A percentile compares a stretch with the other conserved stretches of the same genome.
phyloP scores from a whole-genome alignment of 1,140 invertebrate genomes.

The Pseudomyrmex flavicornis region DNA sequence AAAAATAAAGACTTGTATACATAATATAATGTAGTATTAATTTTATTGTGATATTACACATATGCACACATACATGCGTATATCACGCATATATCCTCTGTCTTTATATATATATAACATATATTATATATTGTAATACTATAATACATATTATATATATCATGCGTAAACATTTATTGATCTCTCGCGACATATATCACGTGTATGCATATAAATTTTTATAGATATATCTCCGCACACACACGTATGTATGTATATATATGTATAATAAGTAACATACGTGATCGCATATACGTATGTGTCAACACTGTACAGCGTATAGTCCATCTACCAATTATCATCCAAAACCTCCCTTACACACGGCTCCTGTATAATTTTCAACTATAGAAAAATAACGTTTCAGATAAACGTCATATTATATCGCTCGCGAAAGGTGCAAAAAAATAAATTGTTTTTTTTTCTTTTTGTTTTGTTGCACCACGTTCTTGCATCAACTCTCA shows the following conservation, averaged over 20 bases:
- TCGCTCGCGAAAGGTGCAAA: slow-evolving; percentile 24
- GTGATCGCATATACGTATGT: slow-evolving; percentile 37
- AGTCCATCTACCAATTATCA: slow-evolving; percentile 45
- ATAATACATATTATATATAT: too few species aligned
- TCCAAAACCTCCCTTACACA: slow-evolving; percentile 19
- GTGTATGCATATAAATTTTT: not conserved
- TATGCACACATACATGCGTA: slow-evolving; percentile 58
- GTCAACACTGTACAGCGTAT: slow-evolving; percentile 53
- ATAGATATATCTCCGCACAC: not conserved
- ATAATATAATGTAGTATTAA: slow-evolving; percentile 50
- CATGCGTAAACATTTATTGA: not conserved
- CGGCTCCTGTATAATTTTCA: slow-evolving; percentile 18
- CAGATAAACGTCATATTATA: slow-evolving; percentile 36
- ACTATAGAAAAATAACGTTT: slow-evolving; percentile 61
- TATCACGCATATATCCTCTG: not conserved
- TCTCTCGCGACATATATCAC: not conserved
- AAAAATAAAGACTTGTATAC: not conserved
- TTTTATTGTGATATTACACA: slow-evolving; percentile 60
- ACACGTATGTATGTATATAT: slow-evolving; percentile 48
- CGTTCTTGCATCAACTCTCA: slow-evolving; percentile 5
- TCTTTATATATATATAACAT: too few species aligned
- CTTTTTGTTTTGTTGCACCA: not conserved
- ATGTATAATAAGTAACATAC: slow-evolving; percentile 50
- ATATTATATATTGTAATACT: too few species aligned
- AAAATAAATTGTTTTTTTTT: slow-evolving; percentile 36